Conservation (phyloP, 2,113 vertebrate species). For the Limnothrissa miodon region DNA sequence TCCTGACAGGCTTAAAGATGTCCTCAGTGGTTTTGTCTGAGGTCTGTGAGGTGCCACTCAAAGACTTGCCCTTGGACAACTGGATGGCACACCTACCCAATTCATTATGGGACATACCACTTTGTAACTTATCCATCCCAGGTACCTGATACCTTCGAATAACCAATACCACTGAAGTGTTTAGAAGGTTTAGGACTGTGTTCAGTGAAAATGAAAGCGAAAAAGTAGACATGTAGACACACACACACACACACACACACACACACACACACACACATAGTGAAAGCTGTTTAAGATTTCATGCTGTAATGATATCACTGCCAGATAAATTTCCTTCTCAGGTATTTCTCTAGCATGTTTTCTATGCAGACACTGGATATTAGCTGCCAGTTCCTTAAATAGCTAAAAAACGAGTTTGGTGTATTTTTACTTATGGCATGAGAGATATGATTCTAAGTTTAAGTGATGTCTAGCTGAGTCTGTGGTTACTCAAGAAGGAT, state of each 20-base stretch:
- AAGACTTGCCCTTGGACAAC: slow-evolving; percentile 64
- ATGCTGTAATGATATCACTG: neutral
- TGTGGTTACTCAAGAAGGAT: slow-evolving; percentile 19
- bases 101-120: slow-evolving; percentile 78
- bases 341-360: neutral
- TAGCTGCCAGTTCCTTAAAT: neutral
- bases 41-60: slow-evolving; percentile 46
- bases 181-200: neutral
- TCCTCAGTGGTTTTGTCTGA: slow-evolving; percentile 45
- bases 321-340: neutral
- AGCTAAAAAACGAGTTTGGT: neutral
- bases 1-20: slow-evolving; percentile 46
- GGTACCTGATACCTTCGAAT: slow-evolving; percentile 66
- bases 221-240: neutral
- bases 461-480: neutral
- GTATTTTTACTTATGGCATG: neutral
- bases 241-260: neutral
- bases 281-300: neutral
- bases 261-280: neutral
- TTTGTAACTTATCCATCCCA: slow-evolving; percentile 84
- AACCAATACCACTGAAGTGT: neutral
- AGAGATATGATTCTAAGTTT: slow-evolving; percentile 8
- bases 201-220: neutral
- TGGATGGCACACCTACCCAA: slow-evolving; percentile 84
- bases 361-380: neutral